phyloP scores from a whole-genome alignment of 2,888 invertebrate species.

The Ormyrus pomaceus region DNA sequence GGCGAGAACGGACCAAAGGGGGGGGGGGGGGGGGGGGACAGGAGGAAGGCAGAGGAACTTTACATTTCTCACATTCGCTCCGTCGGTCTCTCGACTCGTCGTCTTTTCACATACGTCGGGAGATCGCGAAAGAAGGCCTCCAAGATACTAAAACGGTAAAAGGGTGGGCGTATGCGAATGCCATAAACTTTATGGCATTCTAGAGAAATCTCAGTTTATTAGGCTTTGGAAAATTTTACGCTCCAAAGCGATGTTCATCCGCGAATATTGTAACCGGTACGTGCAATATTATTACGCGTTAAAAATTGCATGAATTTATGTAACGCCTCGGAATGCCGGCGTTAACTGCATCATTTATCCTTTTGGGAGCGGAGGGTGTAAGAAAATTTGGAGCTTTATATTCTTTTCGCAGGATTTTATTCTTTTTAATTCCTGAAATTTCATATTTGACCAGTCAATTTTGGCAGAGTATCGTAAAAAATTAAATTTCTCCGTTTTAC shows the following conservation, averaged over 20 bases:
- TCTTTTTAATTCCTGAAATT: too few species aligned
- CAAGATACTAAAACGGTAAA: slow-evolving; percentile 28
- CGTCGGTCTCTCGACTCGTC: background rate
- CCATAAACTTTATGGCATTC: slow-evolving; percentile 43
- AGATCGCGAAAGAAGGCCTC: background rate
- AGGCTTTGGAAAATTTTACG: slow-evolving; percentile 43
- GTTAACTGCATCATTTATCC: background rate
- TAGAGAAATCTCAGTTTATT: slow-evolving; percentile 44
- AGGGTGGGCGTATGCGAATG: slow-evolving; percentile 31
- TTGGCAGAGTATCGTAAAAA: too few species aligned
- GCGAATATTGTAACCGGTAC: slow-evolving; percentile 39
- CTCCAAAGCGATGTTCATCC: slow-evolving; percentile 29
- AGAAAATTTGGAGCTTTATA: too few species aligned
- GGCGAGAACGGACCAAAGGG: background rate
- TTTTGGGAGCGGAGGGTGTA: too few species aligned
- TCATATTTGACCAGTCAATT: too few species aligned
- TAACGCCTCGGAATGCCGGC: slow-evolving; percentile 23
- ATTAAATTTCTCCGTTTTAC: background rate
- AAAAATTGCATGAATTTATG: slow-evolving; percentile 52
- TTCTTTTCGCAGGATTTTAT: too few species aligned
- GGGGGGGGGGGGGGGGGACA: background rate
- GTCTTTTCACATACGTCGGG: background rate
- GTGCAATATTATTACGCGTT: slow-evolving; percentile 24
- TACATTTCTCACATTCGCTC: slow-evolving; percentile 37
- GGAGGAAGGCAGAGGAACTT: slow-evolving; percentile 13